Conservation (phyloP, 2,113 vertebrate species). For the Vulpes vulpes region DNA sequence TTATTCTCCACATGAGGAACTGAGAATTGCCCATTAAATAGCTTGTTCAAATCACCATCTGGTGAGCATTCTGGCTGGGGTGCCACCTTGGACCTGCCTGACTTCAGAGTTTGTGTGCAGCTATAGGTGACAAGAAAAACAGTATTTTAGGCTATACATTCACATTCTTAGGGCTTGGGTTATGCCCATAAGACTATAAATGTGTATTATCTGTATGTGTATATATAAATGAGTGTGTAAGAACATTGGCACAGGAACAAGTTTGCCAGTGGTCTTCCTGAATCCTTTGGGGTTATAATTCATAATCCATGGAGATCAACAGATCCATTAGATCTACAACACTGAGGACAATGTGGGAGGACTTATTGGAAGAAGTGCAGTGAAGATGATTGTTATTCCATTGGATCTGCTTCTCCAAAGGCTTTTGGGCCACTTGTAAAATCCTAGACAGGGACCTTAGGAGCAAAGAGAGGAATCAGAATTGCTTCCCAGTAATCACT, state of each 20-base stretch:
- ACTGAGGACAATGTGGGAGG: neutral
- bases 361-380: neutral
- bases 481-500: neutral
- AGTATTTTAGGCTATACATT: neutral
- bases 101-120: neutral
- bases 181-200: fast-evolving
- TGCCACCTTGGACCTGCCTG: neutral
- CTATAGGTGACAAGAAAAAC: neutral
- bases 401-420: neutral
- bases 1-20: neutral
- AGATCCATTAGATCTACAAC: neutral
- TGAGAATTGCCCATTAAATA: neutral
- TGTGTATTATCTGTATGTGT: fast-evolving
- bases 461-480: neutral
- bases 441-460: neutral
- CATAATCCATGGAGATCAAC: neutral
- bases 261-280: neutral
- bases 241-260: neutral
- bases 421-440: neutral
- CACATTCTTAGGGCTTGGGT: neutral
- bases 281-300: neutral
- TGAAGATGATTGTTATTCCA: neutral
- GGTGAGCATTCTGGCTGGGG: neutral
- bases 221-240: neutral
- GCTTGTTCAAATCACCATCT: neutral